These are phyloP conservation scores for Conopomorpha cramerella DNA, from an alignment of 1,140 invertebrate genomes.

Conservation along the genomic window DNA sequence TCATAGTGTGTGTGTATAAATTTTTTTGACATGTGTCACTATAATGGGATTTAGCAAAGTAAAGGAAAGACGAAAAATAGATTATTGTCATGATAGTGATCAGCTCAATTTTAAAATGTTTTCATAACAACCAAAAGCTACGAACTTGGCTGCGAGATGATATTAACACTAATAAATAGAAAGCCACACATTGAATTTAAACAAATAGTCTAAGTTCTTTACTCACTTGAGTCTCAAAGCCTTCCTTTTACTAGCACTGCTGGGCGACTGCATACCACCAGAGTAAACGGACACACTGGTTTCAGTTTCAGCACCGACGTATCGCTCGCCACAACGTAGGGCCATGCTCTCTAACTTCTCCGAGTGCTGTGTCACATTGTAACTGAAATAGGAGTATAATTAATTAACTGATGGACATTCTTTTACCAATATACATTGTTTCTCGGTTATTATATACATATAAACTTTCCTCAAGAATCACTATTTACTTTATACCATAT, in stretches of 20 bases:
- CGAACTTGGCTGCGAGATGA: neutral
- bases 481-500: too few relatives aligned
- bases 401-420: too few relatives aligned
- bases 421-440: too few relatives aligned
- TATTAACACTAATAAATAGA: neutral
- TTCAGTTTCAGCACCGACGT: slow-evolving; percentile 68
- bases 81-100: neutral
- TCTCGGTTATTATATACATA: too few relatives aligned
- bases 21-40: too few relatives aligned
- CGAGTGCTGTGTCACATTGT: slow-evolving; percentile 64
- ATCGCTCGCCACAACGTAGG: slow-evolving; percentile 64
- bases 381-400: slow-evolving; percentile 40
- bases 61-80: neutral
- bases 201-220: neutral
- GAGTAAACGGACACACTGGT: slow-evolving; percentile 65
- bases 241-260: slow-evolving; percentile 63
- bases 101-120: neutral
- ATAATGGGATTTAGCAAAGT: neutral
- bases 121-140: too few relatives aligned
- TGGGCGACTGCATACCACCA: slow-evolving; percentile 54
- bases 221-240: slow-evolving; percentile 50
- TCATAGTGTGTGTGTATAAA: neutral
- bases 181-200: neutral
- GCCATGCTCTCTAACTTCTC: slow-evolving; percentile 67
- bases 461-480: too few relatives aligned